Evolutionary conservation across 2,113 vertebrate genomes (phyloP), one percentile per base, ranked within the genome.

Genomic region (Nibea coibor): DNA sequence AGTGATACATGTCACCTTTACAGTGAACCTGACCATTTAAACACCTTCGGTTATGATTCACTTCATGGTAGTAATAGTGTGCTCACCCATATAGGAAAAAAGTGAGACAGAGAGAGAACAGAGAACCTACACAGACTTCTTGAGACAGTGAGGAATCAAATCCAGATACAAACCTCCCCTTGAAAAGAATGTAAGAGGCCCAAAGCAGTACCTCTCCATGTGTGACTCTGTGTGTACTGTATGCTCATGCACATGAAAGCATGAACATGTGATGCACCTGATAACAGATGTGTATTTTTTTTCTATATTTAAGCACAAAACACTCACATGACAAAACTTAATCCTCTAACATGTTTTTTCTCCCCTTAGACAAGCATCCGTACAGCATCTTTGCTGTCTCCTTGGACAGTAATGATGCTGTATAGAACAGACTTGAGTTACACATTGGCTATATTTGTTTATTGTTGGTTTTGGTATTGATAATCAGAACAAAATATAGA

Each of bases 1-100:
- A 71, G 84, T 67, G 68, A 81, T 76, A 50, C 75, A 81, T 77
- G 69, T 67, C 74, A 79, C 69, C 71, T 77, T 77, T 77, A 66
- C 19, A 35, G 24, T 39, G 26, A 72, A 48, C 12, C 22, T 5
- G 16, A 42, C 1, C 5, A 14, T 59, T 80, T n/a, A n/a, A 50
- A 80, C 16, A 26, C 16, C 15, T 15, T 65, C 1, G 11, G 6
- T 35, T 45, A 50, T 19, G 2, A 42, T 19, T 28, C 11, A 39
- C 4, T 19, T 42, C 22, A 7, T 59, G 10, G 2, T 15, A 24
- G 61, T 31, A 4, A 43, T 15, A 59, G 43, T 66, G 43, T 28
- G 4, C 14, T 19, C 28, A 26, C 20, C 9, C 24, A 53, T 47
- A 16, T 59, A 45, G 22, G 50, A 64, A 17, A 75, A 5, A 24